Evolutionary conservation across 2,888 invertebrate species (phyloP).

Genomic region (Dasypolia templi): DNA sequence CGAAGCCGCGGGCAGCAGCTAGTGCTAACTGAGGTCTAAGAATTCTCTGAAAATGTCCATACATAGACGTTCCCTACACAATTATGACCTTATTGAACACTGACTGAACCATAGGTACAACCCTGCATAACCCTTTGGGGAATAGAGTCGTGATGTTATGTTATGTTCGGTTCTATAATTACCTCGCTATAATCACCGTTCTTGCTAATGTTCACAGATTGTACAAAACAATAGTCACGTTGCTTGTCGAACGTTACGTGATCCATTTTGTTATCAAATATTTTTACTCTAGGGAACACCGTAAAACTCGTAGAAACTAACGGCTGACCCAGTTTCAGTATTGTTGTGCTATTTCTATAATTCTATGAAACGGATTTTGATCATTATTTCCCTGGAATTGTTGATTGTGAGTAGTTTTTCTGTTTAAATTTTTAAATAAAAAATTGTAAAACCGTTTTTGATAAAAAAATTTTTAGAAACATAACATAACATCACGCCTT

Average conservation of each 20-base stretch:
- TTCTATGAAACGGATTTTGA: background rate
- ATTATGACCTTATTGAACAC: no score
- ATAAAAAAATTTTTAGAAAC: background rate
- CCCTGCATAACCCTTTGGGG: no score
- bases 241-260: slow-evolving; percentile 20
- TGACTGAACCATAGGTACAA: no score
- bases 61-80: no score
- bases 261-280: slow-evolving; percentile 49
- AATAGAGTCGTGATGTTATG: no score
- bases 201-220: slow-evolving; percentile 18
- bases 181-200: slow-evolving; percentile 30
- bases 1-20: no score
- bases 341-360: slow-evolving; percentile 11
- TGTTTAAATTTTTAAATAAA: no score
- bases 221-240: slow-evolving; percentile 42
- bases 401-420: background rate
- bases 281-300: slow-evolving; percentile 33
- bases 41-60: no score
- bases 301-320: slow-evolving; percentile 20
- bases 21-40: no score
- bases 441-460: background rate
- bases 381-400: background rate
- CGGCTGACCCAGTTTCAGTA: slow-evolving; percentile 22
- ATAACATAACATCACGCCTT: no score
- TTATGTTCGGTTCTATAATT: slow-evolving; percentile 13